phyloP scores from a whole-genome alignment of 2,797 vertebrate genomes.

The Florisuga fusca region DNA sequence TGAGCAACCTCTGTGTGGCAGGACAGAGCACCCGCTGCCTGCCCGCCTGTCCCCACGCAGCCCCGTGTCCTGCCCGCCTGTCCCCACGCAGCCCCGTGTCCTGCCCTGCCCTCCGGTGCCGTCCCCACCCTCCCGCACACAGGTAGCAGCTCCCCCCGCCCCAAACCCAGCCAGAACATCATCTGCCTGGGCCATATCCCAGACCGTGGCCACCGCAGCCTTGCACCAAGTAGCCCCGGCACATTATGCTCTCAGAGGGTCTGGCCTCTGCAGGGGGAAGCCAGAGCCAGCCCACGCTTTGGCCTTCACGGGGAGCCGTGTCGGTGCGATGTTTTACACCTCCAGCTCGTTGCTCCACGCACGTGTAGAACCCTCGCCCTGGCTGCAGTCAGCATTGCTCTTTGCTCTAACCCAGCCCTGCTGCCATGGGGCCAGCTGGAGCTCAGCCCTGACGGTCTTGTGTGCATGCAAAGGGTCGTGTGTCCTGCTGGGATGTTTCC shows the following conservation, averaged over 20 bases:
- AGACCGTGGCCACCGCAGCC: rapidly evolving
- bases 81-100: neutral
- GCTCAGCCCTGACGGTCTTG: neutral
- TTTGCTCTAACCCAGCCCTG: neutral
- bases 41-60: neutral
- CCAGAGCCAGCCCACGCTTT: neutral
- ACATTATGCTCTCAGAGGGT: neutral
- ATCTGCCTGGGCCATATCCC: rapidly evolving
- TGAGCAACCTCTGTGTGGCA: neutral
- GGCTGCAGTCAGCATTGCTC: neutral
- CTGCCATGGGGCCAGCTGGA: neutral
- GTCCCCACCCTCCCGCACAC: rapidly evolving
- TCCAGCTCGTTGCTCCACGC: neutral
- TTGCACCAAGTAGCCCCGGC: rapidly evolving
- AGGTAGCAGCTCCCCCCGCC: neutral
- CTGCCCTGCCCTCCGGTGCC: neutral
- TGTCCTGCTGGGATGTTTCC: neutral
- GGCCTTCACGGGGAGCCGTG: neutral
- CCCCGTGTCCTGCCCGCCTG: neutral
- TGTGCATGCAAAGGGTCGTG: neutral
- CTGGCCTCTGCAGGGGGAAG: neutral
- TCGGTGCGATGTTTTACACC: rapidly evolving
- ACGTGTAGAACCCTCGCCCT: rapidly evolving
- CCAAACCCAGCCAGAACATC: rapidly evolving
- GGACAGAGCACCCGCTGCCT: neutral